Conservation (phyloP, 2,888 invertebrate genomes). For the Emmelina monodactyla region DNA sequence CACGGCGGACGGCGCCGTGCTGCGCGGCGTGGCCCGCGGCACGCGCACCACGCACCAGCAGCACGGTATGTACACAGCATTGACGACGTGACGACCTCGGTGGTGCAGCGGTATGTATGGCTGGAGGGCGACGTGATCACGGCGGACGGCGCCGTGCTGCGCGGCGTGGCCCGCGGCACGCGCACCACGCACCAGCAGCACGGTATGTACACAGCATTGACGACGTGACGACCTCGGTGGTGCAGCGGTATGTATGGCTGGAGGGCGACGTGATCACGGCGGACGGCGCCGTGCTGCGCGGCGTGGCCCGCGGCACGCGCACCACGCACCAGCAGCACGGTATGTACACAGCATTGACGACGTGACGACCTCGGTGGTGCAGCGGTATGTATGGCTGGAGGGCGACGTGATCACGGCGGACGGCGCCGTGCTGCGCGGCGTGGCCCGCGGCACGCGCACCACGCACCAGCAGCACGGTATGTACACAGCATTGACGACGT, state of each 20-base stretch:
- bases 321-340: neutral
- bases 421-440: neutral
- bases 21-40: neutral
- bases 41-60: neutral
- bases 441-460: neutral
- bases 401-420: conserved; percentile 15
- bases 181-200: neutral
- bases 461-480: neutral
- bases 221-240: too few species aligned
- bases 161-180: neutral
- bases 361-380: too few species aligned
- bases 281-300: neutral
- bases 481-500: neutral
- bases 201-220: neutral
- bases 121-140: too few species aligned
- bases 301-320: neutral
- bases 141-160: neutral
- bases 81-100: too few species aligned
- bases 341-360: neutral
- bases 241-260: too few species aligned
- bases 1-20: conserved; percentile 1
- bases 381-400: too few species aligned
- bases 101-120: too few species aligned
- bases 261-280: conserved; percentile 17
- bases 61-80: neutral